Percentiles rank a stretch among this genome's conserved stretches.
phyloP scores from a whole-genome alignment of 2,888 invertebrate species.

The Leucophora obtusa region DNA sequence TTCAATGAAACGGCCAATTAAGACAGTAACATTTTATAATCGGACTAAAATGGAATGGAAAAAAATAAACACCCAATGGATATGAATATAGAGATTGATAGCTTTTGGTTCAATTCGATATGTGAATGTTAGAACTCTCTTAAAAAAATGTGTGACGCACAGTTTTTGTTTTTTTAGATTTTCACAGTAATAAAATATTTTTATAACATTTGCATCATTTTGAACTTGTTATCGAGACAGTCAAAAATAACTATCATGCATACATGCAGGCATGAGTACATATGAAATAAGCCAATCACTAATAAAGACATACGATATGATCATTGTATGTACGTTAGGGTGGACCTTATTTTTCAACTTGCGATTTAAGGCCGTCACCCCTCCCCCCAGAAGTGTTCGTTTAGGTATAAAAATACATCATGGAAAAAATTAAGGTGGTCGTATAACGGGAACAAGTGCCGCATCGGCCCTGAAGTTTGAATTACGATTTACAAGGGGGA shows the following conservation, averaged over 20 bases:
- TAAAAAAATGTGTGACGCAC: neutral
- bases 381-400: too few relatives aligned
- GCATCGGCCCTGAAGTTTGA: too few relatives aligned
- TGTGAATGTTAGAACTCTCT: neutral
- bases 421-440: too few relatives aligned
- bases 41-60: neutral
- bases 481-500: too few relatives aligned
- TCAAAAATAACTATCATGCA: constrained; percentile 15
- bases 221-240: constrained; percentile 50
- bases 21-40: constrained; percentile 49
- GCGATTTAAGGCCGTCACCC: too few relatives aligned
- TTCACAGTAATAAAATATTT: constrained; percentile 56
- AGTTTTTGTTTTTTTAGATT: constrained; percentile 30
- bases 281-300: constrained; percentile 40
- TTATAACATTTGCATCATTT: constrained; percentile 55
- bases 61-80: neutral
- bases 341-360: too few relatives aligned
- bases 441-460: too few relatives aligned
- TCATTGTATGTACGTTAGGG: too few relatives aligned
- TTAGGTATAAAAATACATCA: too few relatives aligned
- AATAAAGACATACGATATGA: constrained; percentile 65
- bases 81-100: constrained; percentile 12
- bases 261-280: neutral
- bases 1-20: constrained; percentile 55
- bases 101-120: constrained; percentile 11